A percentile compares a stretch with the other conserved stretches of the same genome.
phyloP scores from a whole-genome alignment of 2,797 vertebrate genomes.

The Sphenodon punctatus region DNA sequence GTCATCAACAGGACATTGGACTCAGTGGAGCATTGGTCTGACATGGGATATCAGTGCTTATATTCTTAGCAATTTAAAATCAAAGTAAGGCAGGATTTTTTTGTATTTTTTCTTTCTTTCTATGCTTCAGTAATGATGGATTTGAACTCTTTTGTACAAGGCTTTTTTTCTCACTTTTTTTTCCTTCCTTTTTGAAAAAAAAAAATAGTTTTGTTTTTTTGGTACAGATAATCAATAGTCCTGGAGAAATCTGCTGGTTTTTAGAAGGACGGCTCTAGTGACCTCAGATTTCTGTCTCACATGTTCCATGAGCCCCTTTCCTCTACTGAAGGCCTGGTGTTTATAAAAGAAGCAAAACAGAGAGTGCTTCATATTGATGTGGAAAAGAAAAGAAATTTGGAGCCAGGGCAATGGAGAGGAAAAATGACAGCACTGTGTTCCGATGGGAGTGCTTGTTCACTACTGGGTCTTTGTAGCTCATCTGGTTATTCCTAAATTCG shows the following conservation, averaged over 20 bases:
- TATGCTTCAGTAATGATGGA: background rate
- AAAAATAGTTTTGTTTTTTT: no score
- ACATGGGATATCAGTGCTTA: no score
- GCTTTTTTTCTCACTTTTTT: background rate
- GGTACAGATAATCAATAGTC: background rate
- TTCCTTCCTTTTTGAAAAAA: no score
- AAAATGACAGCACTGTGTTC: background rate
- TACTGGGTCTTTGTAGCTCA: background rate
- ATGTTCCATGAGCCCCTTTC: background rate
- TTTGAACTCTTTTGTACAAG: background rate
- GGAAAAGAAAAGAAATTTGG: background rate
- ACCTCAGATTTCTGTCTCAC: accelerated
- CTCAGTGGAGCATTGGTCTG: no score
- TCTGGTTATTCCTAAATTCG: background rate
- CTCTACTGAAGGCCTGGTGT: background rate
- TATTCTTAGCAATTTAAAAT: no score
- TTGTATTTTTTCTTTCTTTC: background rate
- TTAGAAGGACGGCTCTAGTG: background rate
- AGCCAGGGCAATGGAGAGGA: background rate
- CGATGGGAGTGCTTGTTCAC: accelerated
- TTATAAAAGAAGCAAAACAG: background rate
- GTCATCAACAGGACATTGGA: no score
- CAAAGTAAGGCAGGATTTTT: background rate
- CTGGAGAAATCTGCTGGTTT: background rate
- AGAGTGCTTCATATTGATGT: background rate